A percentile compares a stretch with the other conserved stretches of the same genome.
Evolutionary conservation across 92 coral and sea anemone genomes (phyloP).

Genomic region (Actinernus sp.): DNA sequence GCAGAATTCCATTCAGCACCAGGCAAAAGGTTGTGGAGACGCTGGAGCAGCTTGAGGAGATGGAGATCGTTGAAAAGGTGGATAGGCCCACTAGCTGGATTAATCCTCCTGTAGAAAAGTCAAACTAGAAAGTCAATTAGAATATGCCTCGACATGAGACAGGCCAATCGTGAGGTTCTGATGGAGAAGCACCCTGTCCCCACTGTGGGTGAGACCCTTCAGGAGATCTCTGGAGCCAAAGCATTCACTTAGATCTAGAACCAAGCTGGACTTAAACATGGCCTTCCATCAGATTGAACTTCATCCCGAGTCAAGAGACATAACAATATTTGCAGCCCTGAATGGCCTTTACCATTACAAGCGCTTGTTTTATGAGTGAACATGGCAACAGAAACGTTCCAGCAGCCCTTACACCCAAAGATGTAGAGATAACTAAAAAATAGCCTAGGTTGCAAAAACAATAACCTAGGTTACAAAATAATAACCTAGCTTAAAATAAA

Average conservation of each 20-base stretch:
- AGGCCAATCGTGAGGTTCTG: constrained; percentile 58
- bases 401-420: too few species aligned
- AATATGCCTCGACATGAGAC: constrained; percentile 68
- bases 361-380: constrained; percentile 35
- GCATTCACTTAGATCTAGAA: too few species aligned
- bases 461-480: too few species aligned
- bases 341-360: constrained; percentile 48
- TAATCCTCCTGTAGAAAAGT: too few species aligned
- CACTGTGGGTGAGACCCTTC: constrained; percentile 61
- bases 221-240: constrained; percentile 65
- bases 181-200: constrained; percentile 68
- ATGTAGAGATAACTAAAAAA: too few species aligned
- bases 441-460: too few species aligned
- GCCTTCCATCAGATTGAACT: constrained; percentile 69
- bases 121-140: constrained; percentile 46
- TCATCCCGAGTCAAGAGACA: constrained; percentile 67
- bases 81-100: too few species aligned
- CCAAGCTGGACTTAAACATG: constrained; percentile 64
- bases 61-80: too few species aligned
- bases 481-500: too few species aligned
- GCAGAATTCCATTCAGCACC: too few species aligned
- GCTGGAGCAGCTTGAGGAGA: too few species aligned
- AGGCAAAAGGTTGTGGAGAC: too few species aligned
- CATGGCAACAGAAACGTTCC: constrained; percentile 54
- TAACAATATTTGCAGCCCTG: constrained; percentile 73